Conservation (phyloP, 2,888 invertebrate species). For the Polymixis lichenea region DNA sequence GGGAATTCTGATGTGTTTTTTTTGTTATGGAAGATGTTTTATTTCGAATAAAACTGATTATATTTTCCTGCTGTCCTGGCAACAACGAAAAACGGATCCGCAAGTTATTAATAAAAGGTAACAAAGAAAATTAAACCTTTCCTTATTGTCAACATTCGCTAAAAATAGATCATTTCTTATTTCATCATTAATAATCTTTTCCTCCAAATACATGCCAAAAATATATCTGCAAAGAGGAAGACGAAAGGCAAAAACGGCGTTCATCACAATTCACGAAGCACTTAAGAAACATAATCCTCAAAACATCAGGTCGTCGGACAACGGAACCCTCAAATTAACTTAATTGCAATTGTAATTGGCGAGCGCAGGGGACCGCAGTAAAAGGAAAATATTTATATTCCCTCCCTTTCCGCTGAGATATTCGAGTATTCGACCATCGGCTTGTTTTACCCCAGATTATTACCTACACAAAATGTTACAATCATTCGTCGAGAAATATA, state of each 20-base stretch:
- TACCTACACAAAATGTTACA: slow-evolving; percentile 63
- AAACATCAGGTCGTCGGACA: slow-evolving; percentile 75
- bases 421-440: slow-evolving; percentile 40
- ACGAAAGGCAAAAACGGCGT: slow-evolving; percentile 51
- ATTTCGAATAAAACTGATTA: not conserved
- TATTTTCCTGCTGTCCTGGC: not conserved
- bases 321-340: slow-evolving; percentile 84
- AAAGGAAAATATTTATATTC: slow-evolving; percentile 85
- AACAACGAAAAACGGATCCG: not conserved
- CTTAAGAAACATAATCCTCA: slow-evolving; percentile 80
- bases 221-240: slow-evolving; percentile 1
- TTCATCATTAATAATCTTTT: slow-evolving; percentile 3
- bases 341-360: slow-evolving; percentile 87
- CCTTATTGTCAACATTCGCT: not conserved
- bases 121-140: not conserved
- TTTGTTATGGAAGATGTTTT: not conserved
- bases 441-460: slow-evolving; percentile 46
- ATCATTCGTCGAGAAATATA: slow-evolving; percentile 58
- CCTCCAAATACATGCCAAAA: slow-evolving; percentile 7
- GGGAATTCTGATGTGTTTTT: slow-evolving; percentile 13
- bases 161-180: not conserved
- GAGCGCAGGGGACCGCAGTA: slow-evolving; percentile 79
- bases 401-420: slow-evolving; percentile 60
- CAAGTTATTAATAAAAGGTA: not conserved
- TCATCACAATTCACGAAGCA: slow-evolving; percentile 75